These are phyloP conservation scores for Lethrus apterus DNA, from an alignment of 1,140 invertebrate species.

Conservation along the genomic window DNA sequence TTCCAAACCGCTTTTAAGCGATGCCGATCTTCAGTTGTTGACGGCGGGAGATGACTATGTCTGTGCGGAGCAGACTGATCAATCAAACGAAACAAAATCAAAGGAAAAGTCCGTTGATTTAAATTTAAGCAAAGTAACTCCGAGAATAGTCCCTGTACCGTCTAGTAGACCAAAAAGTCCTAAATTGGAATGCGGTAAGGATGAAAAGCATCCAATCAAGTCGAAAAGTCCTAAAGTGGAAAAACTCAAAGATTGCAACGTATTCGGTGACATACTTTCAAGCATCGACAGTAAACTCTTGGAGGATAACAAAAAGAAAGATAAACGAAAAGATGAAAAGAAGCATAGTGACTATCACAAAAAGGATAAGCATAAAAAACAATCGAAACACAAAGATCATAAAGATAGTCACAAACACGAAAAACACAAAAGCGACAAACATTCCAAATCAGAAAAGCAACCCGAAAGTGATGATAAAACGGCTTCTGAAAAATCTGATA, in stretches of 20 bases:
- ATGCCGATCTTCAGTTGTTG: conserved; percentile 1
- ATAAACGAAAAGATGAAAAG: conserved; percentile 9
- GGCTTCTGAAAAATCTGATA: conserved; percentile 35
- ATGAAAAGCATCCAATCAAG: not conserved
- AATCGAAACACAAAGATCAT: conserved; percentile 15
- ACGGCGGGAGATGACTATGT: not conserved
- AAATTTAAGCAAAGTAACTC: not conserved
- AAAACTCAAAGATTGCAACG: not conserved
- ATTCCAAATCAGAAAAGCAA: conserved; percentile 36
- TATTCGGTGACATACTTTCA: not conserved
- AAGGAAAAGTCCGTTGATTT: not conserved
- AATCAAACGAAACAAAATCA: not conserved
- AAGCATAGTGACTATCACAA: conserved; percentile 9
- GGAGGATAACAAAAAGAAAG: conserved; percentile 10
- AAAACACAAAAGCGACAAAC: conserved; percentile 10
- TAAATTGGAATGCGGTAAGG: not conserved
- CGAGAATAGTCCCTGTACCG: conserved; percentile 4
- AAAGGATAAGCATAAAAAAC: conserved; percentile 16
- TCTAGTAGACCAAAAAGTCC: conserved; percentile 1
- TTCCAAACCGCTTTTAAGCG: not conserved
- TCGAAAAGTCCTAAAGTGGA: not conserved
- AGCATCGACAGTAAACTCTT: conserved; percentile 5
- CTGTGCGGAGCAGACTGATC: not conserved
- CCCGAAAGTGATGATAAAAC: conserved; percentile 39
- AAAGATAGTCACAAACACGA: conserved; percentile 13